Evolutionary conservation across 2,888 invertebrate genomes (phyloP).

Genomic region (Cordilura impudica): DNA sequence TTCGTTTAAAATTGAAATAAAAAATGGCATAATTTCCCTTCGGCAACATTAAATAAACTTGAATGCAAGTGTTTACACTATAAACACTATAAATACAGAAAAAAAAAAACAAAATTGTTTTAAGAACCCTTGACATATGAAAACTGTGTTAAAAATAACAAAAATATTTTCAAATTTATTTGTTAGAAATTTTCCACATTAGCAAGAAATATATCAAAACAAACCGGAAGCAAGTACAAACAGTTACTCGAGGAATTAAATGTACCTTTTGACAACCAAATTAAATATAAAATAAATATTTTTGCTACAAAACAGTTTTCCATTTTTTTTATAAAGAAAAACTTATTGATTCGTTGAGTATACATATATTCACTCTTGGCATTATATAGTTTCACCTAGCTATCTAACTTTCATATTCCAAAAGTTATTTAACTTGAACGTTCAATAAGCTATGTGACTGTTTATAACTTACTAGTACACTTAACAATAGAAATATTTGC

Average conservation of each 20-base stretch:
- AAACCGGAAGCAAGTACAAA: slow-evolving; percentile 26
- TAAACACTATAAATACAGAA: slow-evolving; percentile 38
- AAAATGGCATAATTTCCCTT: slow-evolving; percentile 45
- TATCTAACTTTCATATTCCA: no score
- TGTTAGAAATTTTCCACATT: slow-evolving; percentile 27
- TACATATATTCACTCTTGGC: no score
- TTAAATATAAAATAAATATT: no score
- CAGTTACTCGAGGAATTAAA: background rate
- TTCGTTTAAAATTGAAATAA: slow-evolving; percentile 13
- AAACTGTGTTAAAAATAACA: background rate
- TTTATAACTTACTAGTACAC: background rate
- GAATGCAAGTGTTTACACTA: slow-evolving; percentile 34
- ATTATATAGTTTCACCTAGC: no score
- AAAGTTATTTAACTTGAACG: no score
- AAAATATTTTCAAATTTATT: slow-evolving; percentile 20
- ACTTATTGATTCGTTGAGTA: no score
- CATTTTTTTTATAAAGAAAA: no score
- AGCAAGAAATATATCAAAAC: slow-evolving; percentile 18
- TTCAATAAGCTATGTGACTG: no score
- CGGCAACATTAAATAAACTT: background rate
- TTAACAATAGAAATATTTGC: slow-evolving; percentile 25
- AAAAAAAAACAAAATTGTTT: slow-evolving; percentile 4
- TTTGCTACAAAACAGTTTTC: no score
- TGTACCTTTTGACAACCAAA: no score
- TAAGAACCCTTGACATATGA: slow-evolving; percentile 10